Conservation (phyloP, 2,113 vertebrate species). For the Pyxicephalus adspersus region DNA sequence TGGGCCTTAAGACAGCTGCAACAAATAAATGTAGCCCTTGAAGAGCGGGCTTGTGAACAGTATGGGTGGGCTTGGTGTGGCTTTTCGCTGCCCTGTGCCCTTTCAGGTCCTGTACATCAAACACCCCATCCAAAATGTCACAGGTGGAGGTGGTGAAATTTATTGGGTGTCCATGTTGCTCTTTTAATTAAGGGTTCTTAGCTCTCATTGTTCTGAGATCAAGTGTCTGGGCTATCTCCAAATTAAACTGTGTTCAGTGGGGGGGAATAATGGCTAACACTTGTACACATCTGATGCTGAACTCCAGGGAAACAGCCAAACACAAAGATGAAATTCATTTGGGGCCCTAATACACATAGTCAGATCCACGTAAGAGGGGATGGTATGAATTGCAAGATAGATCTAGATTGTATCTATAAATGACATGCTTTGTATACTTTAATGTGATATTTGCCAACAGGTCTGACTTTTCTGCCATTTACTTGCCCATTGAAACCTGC, state of each 20-base stretch:
- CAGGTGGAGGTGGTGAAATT: constrained; percentile 25
- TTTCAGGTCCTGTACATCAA: constrained; percentile 5
- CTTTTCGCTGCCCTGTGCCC: constrained; percentile 36
- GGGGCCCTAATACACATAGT: too few species aligned
- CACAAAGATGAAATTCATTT: too few species aligned
- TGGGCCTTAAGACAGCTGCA: constrained; percentile 34
- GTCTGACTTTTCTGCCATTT: too few species aligned
- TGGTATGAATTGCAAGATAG: too few species aligned
- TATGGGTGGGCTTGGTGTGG: constrained; percentile 36
- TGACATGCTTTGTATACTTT: too few species aligned
- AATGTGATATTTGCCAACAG: too few species aligned
- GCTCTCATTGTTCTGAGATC: not conserved
- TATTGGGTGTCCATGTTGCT: constrained; percentile 28
- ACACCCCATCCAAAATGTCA: constrained; percentile 33
- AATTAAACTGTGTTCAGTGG: not conserved
- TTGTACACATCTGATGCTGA: too few species aligned
- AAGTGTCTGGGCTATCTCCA: constrained; percentile 19
- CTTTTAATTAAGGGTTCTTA: constrained; percentile 40
- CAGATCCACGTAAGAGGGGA: too few species aligned
- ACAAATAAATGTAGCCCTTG: constrained; percentile 35
- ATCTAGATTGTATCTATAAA: too few species aligned
- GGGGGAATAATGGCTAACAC: constrained; percentile 11
- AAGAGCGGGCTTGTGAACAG: constrained; percentile 13
- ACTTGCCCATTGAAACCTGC: too few species aligned
- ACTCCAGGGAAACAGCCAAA: too few species aligned